Base-by-base conservation (phyloP, 2,113 vertebrate species). In the Chamaetylas fuelleborni region DNA sequence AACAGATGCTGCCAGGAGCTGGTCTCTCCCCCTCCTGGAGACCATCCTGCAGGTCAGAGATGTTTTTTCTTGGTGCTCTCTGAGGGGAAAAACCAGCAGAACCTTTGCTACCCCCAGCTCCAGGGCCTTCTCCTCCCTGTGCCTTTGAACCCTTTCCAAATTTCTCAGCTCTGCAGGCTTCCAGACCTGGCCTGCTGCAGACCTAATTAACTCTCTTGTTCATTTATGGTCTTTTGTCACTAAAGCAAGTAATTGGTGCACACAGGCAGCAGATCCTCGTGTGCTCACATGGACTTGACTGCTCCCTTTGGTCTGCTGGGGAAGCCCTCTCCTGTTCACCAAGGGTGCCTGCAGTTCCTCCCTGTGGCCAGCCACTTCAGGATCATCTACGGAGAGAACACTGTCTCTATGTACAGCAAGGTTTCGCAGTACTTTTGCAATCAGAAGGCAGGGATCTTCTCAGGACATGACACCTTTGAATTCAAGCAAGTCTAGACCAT, bases 171-270 rank as follows among this genome's bases (percentile, higher is more conserved):
- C 81, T 77, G 58, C 71, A 80, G 81, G 81, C 67, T 67, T 93
- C 74, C 87, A 77, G 71, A 54, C 71, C 60, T 48, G 43, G 67
- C 71, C 79, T 88, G 71, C 66, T 83, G 81, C 6, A 8, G 71
- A 58, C 62, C 78, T 96, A 93, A 94, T 97, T 96, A 96, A 94
- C 56, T 92, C 87, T 45, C 85, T 92, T 95, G 93, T 78, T 96
- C 92, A 80, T 94, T 94, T 96, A 81, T 16, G 92, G 93, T 92
- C 81, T 77, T 88, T 81, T 95, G 92, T 94, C 81, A 82, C 69
- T 93, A 95, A 83, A 88, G 66, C 78, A 50, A 87, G 54, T 93
- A 92, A 96, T 81, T 83, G 60, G 67, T 70, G 67, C 50, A 47
- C 18, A 51, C 47, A 54, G 31, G 66, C 66, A 87, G 66, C 56